A percentile compares a stretch with the other conserved stretches of the same genome.
phyloP scores from a whole-genome alignment of 2,113 vertebrate genomes.

The Scophthalmus maximus region DNA sequence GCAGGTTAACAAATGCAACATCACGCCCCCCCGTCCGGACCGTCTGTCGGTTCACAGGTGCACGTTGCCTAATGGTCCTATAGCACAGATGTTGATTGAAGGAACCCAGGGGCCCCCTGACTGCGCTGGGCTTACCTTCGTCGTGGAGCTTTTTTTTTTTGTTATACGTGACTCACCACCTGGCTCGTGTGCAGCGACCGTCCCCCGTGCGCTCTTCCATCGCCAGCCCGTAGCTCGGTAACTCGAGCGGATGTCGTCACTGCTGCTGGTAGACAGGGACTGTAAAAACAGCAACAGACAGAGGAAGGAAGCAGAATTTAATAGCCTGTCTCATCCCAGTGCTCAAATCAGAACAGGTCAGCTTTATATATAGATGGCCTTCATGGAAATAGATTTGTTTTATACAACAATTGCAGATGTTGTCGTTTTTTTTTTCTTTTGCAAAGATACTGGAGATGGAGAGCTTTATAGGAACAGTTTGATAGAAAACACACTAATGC shows the following conservation, averaged over 20 bases:
- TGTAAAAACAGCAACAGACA: constrained; percentile 33
- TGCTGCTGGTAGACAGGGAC: constrained; percentile 14
- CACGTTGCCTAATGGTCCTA: constrained; percentile 3
- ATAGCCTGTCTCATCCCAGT: constrained; percentile 22
- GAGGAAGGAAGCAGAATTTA: constrained; percentile 40
- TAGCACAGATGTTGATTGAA: constrained; percentile 1
- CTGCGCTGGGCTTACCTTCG: background rate
- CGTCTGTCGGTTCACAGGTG: constrained; percentile 8
- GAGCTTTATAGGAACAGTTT: background rate
- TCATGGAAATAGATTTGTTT: constrained; percentile 3
- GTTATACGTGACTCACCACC: background rate
- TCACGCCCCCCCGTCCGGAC: constrained; percentile 19
- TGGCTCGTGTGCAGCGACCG: background rate
- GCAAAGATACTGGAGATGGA: background rate
- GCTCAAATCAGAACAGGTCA: constrained; percentile 19
- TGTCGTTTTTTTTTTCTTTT: no score
- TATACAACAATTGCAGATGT: background rate
- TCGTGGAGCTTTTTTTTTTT: no score
- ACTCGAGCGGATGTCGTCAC: constrained; percentile 13
- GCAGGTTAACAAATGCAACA: constrained; percentile 56
- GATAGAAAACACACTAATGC: background rate
- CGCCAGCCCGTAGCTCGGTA: background rate
- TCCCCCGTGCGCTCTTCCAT: constrained; percentile 21
- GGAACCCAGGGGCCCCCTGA: background rate
- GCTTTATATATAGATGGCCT: constrained; percentile 24